Evolutionary conservation across 1,140 invertebrate genomes (phyloP), one percentile per base, ranked within the genome.

Genomic region (Catajapyx aquilonaris): DNA sequence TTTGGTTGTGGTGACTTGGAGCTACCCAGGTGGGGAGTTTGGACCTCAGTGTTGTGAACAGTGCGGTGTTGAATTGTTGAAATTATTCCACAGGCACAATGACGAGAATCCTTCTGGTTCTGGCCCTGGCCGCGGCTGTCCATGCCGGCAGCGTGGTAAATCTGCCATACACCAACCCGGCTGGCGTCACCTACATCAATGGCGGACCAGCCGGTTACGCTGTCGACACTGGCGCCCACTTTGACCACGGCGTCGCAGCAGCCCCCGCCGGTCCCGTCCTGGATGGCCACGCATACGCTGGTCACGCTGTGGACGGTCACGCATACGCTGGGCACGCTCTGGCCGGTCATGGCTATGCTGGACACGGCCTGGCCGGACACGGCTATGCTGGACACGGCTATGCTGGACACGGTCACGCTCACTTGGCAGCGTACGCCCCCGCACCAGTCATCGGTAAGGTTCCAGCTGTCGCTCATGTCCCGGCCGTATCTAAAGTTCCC

Each of bases 401-500:
- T 20, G 36, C 36, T 34, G 20, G 13, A 13, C 22, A 17, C 11
- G 36, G 21, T 38, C 32, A 55, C 21, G 43, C 53, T 20, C 51
- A 52, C 31, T 25, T 30, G 20, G 18, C 37, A 16, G 34, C 40
- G 5, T 37, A 28, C 10, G 33, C 34, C 2, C 37, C 45, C 2
- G 37, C 46, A 9, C 17, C 22, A 2, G 40, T 43, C 20, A 45
- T 54, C 5, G 19, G 20, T 25, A 15, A 33, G 31, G 31, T 39
- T 25, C 49, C 50, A 4, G 49, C 50, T 18, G 48, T 55, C 2
- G 58, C 58, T 11, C 49, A 53, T 15, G 59, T 64, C 2, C 61
- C 62, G n/a, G 58, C 56, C 15, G 52, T 64, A 13, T 60, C 62
- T 37, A 57, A 62, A 34, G 54, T 65, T 2, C 59, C 57, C 1